These are phyloP conservation scores for Megaleporinus macrocephalus DNA, from an alignment of 2,113 vertebrate genomes.

Conservation along the genomic window DNA sequence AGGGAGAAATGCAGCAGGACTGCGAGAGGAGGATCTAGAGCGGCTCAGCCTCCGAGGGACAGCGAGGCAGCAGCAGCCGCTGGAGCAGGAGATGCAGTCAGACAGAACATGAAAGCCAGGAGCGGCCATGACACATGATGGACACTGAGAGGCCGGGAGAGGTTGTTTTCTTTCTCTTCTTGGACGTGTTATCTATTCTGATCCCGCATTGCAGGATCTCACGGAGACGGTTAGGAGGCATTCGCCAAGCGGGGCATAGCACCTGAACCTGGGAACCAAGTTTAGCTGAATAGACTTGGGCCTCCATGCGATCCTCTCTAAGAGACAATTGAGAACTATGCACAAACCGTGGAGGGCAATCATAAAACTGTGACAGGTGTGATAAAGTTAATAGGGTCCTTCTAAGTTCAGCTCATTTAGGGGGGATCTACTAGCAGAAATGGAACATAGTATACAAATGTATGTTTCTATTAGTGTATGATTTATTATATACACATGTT, in stretches of 20 bases:
- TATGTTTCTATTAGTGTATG: no score
- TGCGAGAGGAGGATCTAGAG: slow-evolving; percentile 27
- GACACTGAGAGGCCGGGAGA: slow-evolving; percentile 69
- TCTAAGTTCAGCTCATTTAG: neutral
- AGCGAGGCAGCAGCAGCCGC: slow-evolving; percentile 62
- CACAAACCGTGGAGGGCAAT: slow-evolving; percentile 50
- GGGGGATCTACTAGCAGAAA: neutral
- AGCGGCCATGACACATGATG: slow-evolving; percentile 78
- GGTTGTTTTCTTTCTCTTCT: slow-evolving; percentile 50
- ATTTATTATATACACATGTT: no score
- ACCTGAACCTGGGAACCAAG: slow-evolving; percentile 8
- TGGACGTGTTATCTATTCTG: slow-evolving; percentile 56
- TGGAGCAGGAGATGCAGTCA: slow-evolving; percentile 77
- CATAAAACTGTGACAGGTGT: slow-evolving; percentile 52
- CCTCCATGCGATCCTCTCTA: slow-evolving; percentile 52
- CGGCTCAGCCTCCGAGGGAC: slow-evolving; percentile 72
- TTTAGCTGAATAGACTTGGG: slow-evolving; percentile 51
- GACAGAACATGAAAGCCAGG: slow-evolving; percentile 77
- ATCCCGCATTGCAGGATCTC: slow-evolving; percentile 42
- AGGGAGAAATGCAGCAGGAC: slow-evolving; percentile 19
- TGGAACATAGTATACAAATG: no score
- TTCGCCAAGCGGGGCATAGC: slow-evolving; percentile 35
- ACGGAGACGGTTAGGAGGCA: slow-evolving; percentile 32
- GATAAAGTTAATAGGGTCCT: slow-evolving; percentile 13
- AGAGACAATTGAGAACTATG: slow-evolving; percentile 51